Base-by-base conservation (phyloP, 2,888 invertebrate species). In the Nomada fucata region DNA sequence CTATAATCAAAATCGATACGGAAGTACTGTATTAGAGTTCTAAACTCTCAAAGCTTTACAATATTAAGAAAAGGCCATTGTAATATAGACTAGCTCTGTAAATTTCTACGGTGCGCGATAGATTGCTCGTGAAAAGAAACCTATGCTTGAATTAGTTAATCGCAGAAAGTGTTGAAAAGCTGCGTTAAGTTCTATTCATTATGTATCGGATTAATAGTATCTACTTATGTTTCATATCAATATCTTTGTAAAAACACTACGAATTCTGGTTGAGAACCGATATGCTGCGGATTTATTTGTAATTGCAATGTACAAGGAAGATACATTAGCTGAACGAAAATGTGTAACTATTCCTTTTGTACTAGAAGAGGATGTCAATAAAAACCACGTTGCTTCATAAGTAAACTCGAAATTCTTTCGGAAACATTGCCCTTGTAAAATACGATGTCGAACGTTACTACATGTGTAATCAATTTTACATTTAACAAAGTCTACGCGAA, bases 331-430 rank as follows among this genome's bases (percentile, higher is more conserved):
- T 36, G 44, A 77, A 78, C 36, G 60, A 70, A 20, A 36, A 65
- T 42, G 59, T 79, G 80, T 80, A 63, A 60, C 23, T 67, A 67
- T 73, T 80, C 52, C 26, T 63, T 79, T 79, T 79, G 71, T 79
- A 71, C 53, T 60, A 65, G 52, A 76, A 64, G 50, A 55, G n/a
- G 9, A 60, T 67, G 65, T 79, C 60, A 71, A 79, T 79, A 79
- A 79, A 36, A 79, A 47, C 10, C 55, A 60, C 29, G 60, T 70
- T 65, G 77, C 77, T 79, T 63, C 68, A 29, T 76, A 79, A 61
- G 20, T n/a, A 11, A 53, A 52, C 13, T 26, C 44, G 23, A 29
- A 36, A 67, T 52, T n/a, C 20, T 23, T 29, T 10, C 13, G 2
- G 23, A 63, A 57, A 23, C 4, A 10, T 50, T 36, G 36, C n/a